Percentiles rank a stretch among this genome's conserved stretches.
These are phyloP conservation scores for Phrynocephalus versicolor DNA, from an alignment of 2,113 vertebrate species.

Conservation along the genomic window DNA sequence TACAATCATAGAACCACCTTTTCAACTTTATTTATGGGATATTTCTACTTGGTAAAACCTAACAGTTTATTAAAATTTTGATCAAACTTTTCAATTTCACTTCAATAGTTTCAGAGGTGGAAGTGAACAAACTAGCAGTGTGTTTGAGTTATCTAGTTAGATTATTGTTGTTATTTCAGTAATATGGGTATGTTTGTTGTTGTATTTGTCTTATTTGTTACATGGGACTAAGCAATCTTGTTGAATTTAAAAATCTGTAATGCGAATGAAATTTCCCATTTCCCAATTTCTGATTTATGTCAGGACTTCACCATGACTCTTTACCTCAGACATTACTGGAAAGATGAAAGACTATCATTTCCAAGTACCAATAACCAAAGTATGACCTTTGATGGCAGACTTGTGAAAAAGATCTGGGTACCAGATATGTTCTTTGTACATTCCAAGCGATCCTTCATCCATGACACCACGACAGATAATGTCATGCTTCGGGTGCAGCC, in stretches of 20 bases:
- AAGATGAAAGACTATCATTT: conserved; percentile 92
- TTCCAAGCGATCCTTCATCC: conserved; percentile 97
- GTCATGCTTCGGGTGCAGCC: conserved; percentile 97
- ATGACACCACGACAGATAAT: conserved; percentile 96
- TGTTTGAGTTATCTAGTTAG: background rate
- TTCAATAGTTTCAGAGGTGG: background rate
- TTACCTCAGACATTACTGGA: conserved; percentile 96
- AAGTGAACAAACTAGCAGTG: background rate
- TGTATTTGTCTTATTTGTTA: background rate
- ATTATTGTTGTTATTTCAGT: background rate
- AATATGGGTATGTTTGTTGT: background rate
- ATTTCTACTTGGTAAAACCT: background rate
- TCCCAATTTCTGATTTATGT: background rate
- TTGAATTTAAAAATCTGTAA: conserved; percentile 3
- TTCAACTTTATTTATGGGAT: background rate
- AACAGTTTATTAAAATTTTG: background rate
- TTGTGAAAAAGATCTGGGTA: conserved; percentile 99
- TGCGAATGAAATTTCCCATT: background rate
- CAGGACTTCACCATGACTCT: conserved; percentile 98
- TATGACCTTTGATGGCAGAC: conserved; percentile 96
- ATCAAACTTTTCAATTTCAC: background rate
- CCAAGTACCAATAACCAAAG: conserved; percentile 96
- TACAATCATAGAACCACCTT: background rate
- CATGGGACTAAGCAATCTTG: background rate
- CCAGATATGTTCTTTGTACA: conserved; percentile 98